Percentiles rank a stretch among this genome's conserved stretches.
Conservation (phyloP, 2,113 vertebrate species). For the Eptatretus burgeri region DNA sequence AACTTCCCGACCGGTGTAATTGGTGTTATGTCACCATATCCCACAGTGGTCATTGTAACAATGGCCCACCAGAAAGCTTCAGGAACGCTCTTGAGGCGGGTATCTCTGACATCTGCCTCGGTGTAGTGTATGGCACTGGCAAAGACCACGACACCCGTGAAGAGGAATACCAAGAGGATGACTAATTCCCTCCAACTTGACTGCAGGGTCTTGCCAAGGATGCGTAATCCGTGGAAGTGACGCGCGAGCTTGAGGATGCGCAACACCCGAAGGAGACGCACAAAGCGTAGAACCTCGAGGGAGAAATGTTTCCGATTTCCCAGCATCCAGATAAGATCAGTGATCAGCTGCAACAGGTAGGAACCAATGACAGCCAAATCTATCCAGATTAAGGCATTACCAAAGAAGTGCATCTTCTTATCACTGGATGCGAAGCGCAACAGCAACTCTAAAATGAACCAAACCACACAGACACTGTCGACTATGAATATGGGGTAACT, state of each 20-base stretch:
- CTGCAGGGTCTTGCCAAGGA: conserved; percentile 18
- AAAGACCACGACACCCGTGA: conserved; percentile 66
- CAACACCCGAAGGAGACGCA: conserved; percentile 78
- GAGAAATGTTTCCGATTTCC: no score
- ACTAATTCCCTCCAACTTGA: conserved; percentile 91
- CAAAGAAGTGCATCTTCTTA: conserved; percentile 70
- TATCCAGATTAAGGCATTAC: conserved; percentile 67
- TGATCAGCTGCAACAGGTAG: conserved; percentile 50
- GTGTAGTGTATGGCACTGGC: conserved; percentile 69
- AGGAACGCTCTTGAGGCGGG: conserved; percentile 68
- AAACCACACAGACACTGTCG: conserved; percentile 76
- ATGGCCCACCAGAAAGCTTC: conserved; percentile 99
- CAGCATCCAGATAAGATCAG: conserved; percentile 21
- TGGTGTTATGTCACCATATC: conserved; percentile 69
- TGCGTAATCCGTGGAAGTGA: conserved; percentile 33
- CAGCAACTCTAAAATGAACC: conserved; percentile 82
- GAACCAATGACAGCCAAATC: conserved; percentile 74
- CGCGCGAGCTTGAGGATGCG: conserved; percentile 77
- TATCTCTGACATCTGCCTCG: conserved; percentile 53
- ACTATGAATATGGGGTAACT: conserved; percentile 55
- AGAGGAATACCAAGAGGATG: conserved; percentile 69
- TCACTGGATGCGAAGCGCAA: conserved; percentile 57
- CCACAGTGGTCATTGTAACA: conserved; percentile 90
- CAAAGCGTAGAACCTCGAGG: conserved; percentile 32
- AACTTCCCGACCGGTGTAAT: conserved; percentile 64